These are phyloP conservation scores for Naja naja DNA, from an alignment of 2,113 vertebrate genomes.

Conservation along the genomic window DNA sequence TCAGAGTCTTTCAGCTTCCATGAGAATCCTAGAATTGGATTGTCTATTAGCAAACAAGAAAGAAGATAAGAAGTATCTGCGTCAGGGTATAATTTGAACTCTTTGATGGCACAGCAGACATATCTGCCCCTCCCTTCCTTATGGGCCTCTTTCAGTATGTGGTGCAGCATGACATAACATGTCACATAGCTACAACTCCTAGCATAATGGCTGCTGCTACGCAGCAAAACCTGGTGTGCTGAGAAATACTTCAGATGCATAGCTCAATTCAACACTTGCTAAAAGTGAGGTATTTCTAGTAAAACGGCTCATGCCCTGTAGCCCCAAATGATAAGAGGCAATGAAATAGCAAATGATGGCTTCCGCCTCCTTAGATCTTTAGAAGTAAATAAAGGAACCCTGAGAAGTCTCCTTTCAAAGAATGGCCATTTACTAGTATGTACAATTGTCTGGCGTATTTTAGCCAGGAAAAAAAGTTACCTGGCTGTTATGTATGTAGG, in stretches of 20 bases:
- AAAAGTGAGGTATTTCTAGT: constrained; percentile 13
- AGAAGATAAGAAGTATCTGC: constrained; percentile 6
- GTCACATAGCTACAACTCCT: constrained; percentile 7
- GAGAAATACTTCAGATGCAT: constrained; percentile 17
- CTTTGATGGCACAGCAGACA: constrained; percentile 11
- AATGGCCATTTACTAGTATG: background rate
- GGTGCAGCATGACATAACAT: constrained; percentile 23
- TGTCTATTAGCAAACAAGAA: constrained; percentile 34
- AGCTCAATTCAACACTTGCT: constrained; percentile 28
- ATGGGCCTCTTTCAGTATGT: background rate
- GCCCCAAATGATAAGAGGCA: background rate
- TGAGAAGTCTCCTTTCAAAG: constrained; percentile 7
- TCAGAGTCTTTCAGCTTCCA: background rate
- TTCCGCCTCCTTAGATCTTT: background rate
- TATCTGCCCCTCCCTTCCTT: constrained; percentile 24
- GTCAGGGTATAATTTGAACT: constrained; percentile 25
- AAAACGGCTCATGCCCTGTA: background rate
- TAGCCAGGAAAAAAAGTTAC: background rate
- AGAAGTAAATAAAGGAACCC: background rate
- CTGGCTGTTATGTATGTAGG: no score
- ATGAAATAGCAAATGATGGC: accelerated
- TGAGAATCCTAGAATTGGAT: constrained; percentile 15
- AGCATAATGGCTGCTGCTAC: background rate
- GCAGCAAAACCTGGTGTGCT: constrained; percentile 14
- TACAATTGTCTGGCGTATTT: background rate